phyloP scores from a whole-genome alignment of 2,113 vertebrate species.

The Bubalus kerabau region DNA sequence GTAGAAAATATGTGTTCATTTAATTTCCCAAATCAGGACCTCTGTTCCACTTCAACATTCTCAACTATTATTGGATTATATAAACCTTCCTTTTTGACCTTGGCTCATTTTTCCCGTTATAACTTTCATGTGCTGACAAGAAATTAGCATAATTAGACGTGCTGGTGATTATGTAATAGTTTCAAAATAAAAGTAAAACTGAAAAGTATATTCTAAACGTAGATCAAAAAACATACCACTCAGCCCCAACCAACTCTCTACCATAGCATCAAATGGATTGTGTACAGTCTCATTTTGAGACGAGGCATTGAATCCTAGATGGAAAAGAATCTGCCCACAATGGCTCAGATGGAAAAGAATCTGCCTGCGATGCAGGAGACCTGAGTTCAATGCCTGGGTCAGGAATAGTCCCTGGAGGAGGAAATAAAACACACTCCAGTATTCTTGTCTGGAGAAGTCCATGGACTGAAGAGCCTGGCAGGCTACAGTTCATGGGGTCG shows the following conservation, averaged over 20 bases:
- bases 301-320: not conserved
- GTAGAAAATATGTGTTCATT: not conserved
- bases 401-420: not conserved
- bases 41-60: not conserved
- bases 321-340: not conserved
- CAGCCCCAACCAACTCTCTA: not conserved
- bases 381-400: not conserved
- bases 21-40: not conserved
- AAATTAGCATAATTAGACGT: not conserved
- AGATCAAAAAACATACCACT: not conserved
- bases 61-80: not conserved
- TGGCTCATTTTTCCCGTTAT: not conserved
- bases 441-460: not conserved
- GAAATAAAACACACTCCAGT: not conserved
- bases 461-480: not conserved
- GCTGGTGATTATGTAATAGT: not conserved
- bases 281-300: not conserved
- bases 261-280: not conserved
- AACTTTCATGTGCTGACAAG: not conserved
- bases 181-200: slow-evolving; percentile 15
- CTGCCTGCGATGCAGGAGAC: not conserved
- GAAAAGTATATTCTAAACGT: not conserved
- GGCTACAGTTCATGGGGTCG: not conserved
- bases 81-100: not conserved
- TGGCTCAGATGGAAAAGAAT: not conserved